Evolutionary conservation across 2,888 invertebrate species (phyloP), one percentile per base, ranked within the genome.

Genomic region (Polyommatus icarus): DNA sequence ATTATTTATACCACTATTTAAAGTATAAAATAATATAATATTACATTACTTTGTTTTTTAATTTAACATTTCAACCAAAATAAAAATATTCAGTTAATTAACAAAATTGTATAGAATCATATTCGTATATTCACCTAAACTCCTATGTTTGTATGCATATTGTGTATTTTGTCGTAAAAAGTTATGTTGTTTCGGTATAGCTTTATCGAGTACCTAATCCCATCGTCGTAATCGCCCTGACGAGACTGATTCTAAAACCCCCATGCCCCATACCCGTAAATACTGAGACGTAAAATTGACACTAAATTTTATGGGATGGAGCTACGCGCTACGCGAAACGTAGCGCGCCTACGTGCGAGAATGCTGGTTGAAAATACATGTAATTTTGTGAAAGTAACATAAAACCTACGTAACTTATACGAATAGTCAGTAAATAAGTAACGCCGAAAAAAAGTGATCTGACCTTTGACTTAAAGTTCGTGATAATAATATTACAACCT

Each of bases 221-320:
- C 24, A 46, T 73, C 40, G 46, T 20, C 10, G 24, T 73, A 46
- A 73, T 73, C 73, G 18, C 73, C 73, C n/a, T 24, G 72, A 72
- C 40, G 72, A 40, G 73, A 24, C 73, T 46, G 40, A 73, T 32
- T 73, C 40, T 15, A 12, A 46, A 24, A 73, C 20, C 46, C 32
- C 20, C 24, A 73, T 20, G n/a, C 40, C 40, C 40, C 20, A 72
- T 72, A 40, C 40, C 72, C 73, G 46, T 73, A 40, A 73, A 73
- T 40, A 73, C 46, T 46, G 73, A 73, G 46, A 73, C 73, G 73
- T 73, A 40, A 40, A 73, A 73, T 73, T 73, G 73, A 73, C 73
- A 73, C 73, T 5, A 73, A 73, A 73, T 73, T 73, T 73, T 73
- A 73, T 73, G 46, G 46, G 20, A 73, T 40, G 20, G 20, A 46